A percentile compares a stretch with the other conserved stretches of the same genome.
These are phyloP conservation scores for Phyllostomus discolor DNA, from an alignment of 2,113 vertebrate genomes.

Conservation along the genomic window DNA sequence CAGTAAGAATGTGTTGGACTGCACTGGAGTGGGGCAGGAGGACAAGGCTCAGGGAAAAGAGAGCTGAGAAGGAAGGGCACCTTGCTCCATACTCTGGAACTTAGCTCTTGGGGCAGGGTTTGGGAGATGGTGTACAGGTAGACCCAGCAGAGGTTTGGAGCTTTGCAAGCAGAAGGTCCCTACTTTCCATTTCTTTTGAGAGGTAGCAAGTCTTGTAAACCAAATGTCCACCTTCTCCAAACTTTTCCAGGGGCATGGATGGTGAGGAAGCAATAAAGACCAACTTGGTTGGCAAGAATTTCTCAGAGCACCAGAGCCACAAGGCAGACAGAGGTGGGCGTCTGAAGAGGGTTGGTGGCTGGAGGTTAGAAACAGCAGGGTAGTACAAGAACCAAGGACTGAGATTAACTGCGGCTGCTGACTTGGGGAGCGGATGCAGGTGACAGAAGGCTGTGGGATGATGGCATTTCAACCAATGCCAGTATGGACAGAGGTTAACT, in stretches of 20 bases:
- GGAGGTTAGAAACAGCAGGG: neutral
- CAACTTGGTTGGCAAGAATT: neutral
- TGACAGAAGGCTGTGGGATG: neutral
- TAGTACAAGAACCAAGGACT: neutral
- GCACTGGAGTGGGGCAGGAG: neutral
- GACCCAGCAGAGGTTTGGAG: neutral
- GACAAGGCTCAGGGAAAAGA: neutral
- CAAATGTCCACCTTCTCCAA: neutral
- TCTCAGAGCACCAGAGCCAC: neutral
- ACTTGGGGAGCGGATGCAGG: neutral
- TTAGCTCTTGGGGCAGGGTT: neutral
- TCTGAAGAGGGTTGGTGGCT: neutral
- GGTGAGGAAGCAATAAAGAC: neutral
- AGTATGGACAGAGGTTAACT: neutral
- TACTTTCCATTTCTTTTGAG: neutral
- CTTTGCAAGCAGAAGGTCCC: neutral
- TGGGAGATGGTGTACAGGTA: neutral
- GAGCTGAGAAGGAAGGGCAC: neutral
- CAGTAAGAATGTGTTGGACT: neutral
- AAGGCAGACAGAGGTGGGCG: neutral
- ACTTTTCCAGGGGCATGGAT: fast-evolving
- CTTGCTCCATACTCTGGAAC: neutral
- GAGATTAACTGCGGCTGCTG: neutral
- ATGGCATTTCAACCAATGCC: neutral
- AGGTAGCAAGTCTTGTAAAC: neutral